A percentile compares a stretch with the other conserved stretches of the same genome.
phyloP scores from a whole-genome alignment of 2,113 vertebrate species.

The Gorsachius goisagi region DNA sequence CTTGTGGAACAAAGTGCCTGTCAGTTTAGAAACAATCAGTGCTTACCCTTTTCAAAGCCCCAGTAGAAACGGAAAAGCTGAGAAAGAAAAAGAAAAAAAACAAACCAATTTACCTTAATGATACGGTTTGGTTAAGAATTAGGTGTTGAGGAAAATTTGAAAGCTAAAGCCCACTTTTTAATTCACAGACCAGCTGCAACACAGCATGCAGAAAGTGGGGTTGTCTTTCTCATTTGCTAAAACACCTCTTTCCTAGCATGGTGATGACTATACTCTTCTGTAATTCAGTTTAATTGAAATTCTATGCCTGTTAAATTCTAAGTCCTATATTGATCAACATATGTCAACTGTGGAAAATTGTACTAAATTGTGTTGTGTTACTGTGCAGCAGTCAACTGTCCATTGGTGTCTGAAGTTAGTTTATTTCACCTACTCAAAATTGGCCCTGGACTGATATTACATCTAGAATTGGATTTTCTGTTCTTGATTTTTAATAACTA shows the following conservation, averaged over 20 bases:
- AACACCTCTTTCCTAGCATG: conserved; percentile 23
- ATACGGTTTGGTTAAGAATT: not conserved
- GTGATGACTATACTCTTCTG: conserved; percentile 54
- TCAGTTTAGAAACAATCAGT: not conserved
- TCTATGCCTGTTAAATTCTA: conserved; percentile 72
- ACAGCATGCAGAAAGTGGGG: not conserved
- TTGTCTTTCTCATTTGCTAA: conserved; percentile 50
- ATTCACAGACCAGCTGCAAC: conserved; percentile 34
- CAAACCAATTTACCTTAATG: not conserved
- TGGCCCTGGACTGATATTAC: conserved; percentile 34
- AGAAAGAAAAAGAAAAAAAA: not conserved
- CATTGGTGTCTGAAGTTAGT: conserved; percentile 60
- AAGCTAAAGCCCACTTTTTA: not conserved
- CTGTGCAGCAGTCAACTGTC: conserved; percentile 65
- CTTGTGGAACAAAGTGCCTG: not conserved
- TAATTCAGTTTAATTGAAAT: conserved; percentile 76
- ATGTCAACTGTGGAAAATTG: conserved; percentile 75
- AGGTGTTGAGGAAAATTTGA: conserved; percentile 34
- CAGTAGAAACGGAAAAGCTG: not conserved
- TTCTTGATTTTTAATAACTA: conserved; percentile 60
- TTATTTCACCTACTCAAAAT: conserved; percentile 59
- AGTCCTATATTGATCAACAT: conserved; percentile 73
- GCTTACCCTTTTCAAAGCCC: not conserved
- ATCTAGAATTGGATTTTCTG: conserved; percentile 66
- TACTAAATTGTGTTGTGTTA: conserved; percentile 69